Evolutionary conservation across 2,113 vertebrate genomes (phyloP).

Genomic region (Nerophis lumbriciformis): DNA sequence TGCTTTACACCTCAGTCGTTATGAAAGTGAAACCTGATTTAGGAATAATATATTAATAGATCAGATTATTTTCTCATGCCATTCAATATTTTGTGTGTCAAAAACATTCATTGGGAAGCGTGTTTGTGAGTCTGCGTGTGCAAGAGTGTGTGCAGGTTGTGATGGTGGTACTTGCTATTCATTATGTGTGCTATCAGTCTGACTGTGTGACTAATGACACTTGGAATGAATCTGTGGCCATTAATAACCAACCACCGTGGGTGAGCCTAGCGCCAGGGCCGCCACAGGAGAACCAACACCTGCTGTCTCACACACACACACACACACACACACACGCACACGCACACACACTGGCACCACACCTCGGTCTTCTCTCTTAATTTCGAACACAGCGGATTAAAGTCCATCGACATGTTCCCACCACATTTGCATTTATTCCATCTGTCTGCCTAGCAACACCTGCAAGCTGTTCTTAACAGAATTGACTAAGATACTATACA

Average conservation of each 20-base stretch:
- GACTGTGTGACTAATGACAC: slow-evolving; percentile 49
- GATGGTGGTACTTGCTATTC: slow-evolving; percentile 15
- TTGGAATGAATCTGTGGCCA: slow-evolving; percentile 53
- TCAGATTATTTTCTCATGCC: too few species aligned
- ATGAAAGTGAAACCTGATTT: too few species aligned
- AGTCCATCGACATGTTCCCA: slow-evolving; percentile 17
- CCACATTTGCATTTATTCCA: slow-evolving; percentile 11
- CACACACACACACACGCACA: slow-evolving; percentile 15
- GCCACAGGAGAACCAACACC: slow-evolving; percentile 37
- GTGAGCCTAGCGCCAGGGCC: slow-evolving; percentile 32
- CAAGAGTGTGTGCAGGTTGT: slow-evolving; percentile 13
- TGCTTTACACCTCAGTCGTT: not conserved
- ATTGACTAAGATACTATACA: not conserved
- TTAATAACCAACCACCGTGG: slow-evolving; percentile 58
- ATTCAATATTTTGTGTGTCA: too few species aligned
- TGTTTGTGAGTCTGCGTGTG: slow-evolving; percentile 9
- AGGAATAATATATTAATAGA: not conserved
- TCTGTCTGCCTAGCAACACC: slow-evolving; percentile 17
- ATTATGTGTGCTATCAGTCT: slow-evolving; percentile 28
- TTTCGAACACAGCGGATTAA: slow-evolving; percentile 25
- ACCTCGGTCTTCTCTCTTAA: slow-evolving; percentile 26
- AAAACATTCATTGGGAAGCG: not conserved
- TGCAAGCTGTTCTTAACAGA: not conserved
- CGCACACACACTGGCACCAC: slow-evolving; percentile 16
- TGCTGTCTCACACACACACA: slow-evolving; percentile 32